phyloP scores from a whole-genome alignment of 53 echinoderm and acorn worm genomes.

The Echinarachnius parma region DNA sequence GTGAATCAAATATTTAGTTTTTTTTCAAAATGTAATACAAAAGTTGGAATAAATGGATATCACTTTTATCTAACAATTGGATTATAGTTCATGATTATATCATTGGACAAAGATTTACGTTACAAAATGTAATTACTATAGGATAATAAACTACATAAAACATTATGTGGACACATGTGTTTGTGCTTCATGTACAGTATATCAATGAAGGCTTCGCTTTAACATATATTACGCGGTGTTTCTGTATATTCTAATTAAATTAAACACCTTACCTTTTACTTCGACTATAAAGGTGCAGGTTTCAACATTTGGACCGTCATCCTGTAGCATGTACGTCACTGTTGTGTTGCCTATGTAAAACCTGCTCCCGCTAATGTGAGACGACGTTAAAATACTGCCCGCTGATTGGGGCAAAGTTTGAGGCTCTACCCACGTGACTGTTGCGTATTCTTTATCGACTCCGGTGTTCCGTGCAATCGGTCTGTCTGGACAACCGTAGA shows the following conservation, averaged over 20 bases:
- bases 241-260: background rate
- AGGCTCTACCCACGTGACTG: slow-evolving; percentile 44
- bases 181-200: no score
- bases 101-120: no score
- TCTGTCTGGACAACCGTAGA: slow-evolving; percentile 35
- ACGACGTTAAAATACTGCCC: background rate
- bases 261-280: slow-evolving; percentile 10
- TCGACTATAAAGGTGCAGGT: slow-evolving; percentile 16
- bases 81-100: no score
- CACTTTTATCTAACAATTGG: no score
- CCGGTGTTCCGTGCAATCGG: slow-evolving; percentile 13
- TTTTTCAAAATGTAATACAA: no score
- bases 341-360: slow-evolving; percentile 1
- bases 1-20: no score
- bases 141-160: no score
- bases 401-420: background rate
- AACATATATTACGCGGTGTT: background rate
- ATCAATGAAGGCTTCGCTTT: background rate
- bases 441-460: slow-evolving; percentile 25
- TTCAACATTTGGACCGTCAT: background rate
- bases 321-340: slow-evolving; percentile 19
- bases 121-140: no score
- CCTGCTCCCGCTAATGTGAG: background rate
- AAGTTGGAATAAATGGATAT: no score
- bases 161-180: no score